These are phyloP conservation scores for Lathamus discolor DNA, from an alignment of 2,113 vertebrate species.

Conservation along the genomic window DNA sequence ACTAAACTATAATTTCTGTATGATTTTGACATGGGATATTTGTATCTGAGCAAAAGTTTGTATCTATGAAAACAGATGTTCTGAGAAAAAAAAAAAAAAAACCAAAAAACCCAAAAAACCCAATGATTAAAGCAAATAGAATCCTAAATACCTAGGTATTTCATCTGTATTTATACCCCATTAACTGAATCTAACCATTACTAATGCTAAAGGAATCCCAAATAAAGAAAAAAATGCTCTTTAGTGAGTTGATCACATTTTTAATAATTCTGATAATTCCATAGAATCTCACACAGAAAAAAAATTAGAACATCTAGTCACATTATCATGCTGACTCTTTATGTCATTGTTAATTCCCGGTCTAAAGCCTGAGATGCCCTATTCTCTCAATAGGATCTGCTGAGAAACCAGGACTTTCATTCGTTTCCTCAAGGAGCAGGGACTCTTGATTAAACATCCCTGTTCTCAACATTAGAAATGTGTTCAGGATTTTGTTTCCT, in stretches of 20 bases:
- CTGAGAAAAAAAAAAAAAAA: neutral
- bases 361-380: neutral
- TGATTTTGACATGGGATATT: neutral
- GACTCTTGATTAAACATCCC: neutral
- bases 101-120: too few relatives aligned
- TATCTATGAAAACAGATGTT: neutral
- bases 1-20: neutral
- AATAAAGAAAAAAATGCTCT: neutral
- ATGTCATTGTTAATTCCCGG: neutral
- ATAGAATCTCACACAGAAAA: neutral
- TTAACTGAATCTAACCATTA: neutral
- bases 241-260: neutral
- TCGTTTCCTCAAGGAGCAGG: neutral
- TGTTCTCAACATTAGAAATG: neutral
- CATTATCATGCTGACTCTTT: neutral
- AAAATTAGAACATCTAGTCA: neutral
- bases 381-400: neutral
- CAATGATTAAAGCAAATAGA: neutral
- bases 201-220: neutral
- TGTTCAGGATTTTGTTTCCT: neutral
- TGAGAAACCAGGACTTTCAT: neutral
- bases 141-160: neutral
- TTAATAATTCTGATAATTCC: neutral
- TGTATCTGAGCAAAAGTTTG: neutral
- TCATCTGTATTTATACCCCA: neutral